Evolutionary conservation across 2,888 invertebrate genomes (phyloP).

Genomic region (Poecilobothrus nobilitatus): DNA sequence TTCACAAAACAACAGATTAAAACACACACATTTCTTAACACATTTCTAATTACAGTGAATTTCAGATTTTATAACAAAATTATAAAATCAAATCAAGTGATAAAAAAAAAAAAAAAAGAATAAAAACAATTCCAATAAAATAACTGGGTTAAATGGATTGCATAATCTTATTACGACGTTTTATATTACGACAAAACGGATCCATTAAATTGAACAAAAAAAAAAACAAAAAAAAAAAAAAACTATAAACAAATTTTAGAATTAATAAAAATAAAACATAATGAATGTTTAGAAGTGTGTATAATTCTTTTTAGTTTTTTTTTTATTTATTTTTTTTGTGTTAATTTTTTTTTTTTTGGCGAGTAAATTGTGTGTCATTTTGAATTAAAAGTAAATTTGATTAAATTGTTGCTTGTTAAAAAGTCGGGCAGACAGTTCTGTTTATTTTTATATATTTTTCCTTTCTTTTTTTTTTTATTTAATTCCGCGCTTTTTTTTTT

Average conservation of each 20-base stretch:
- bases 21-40: too few species aligned
- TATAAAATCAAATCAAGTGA: too few species aligned
- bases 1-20: too few species aligned
- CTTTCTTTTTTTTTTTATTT: neutral
- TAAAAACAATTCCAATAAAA: neutral
- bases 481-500: too few species aligned
- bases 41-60: neutral
- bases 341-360: neutral
- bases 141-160: conserved; percentile 11
- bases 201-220: neutral
- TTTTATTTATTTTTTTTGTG: neutral
- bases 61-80: neutral
- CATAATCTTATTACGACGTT: conserved; percentile 9
- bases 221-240: neutral
- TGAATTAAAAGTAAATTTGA: conserved; percentile 1
- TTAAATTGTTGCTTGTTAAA: neutral
- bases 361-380: neutral
- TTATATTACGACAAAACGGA: neutral
- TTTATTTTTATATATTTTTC: too few species aligned
- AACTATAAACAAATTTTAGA: neutral
- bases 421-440: neutral
- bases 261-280: neutral
- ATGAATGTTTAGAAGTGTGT: neutral
- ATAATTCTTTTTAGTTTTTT: neutral
- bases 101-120: neutral